phyloP scores from a whole-genome alignment of 2,888 invertebrate genomes.

The Drosophila quinaria region DNA sequence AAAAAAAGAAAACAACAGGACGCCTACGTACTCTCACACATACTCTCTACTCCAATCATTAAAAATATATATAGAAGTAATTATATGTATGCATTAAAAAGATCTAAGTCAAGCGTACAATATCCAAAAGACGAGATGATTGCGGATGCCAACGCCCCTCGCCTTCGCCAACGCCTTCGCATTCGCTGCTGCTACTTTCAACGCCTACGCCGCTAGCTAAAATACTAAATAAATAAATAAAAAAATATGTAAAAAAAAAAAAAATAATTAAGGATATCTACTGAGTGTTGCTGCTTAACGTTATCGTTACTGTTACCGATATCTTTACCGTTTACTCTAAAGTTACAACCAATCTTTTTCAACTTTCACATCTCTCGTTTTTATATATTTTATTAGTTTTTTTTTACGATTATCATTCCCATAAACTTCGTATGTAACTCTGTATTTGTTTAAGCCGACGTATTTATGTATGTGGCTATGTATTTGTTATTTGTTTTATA shows the following conservation, averaged over 20 bases:
- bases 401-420: constrained; percentile 32
- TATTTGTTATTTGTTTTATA: constrained; percentile 1
- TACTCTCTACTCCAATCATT: constrained; percentile 32
- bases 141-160: constrained; percentile 34
- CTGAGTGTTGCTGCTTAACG: constrained; percentile 59
- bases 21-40: constrained; percentile 60
- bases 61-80: constrained; percentile 14
- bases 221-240: constrained; percentile 13
- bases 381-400: constrained; percentile 1
- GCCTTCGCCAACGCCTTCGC: constrained; percentile 40
- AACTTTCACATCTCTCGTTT: constrained; percentile 16
- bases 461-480: constrained; percentile 20
- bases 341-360: constrained; percentile 12
- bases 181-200: constrained; percentile 60
- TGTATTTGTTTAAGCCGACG: no score
- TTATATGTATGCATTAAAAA: constrained; percentile 9
- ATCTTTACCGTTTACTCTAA: constrained; percentile 4
- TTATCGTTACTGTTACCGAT: constrained; percentile 38
- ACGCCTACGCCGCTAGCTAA: constrained; percentile 59
- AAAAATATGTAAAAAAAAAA: constrained; percentile 13
- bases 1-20: constrained; percentile 20
- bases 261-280: constrained; percentile 51
- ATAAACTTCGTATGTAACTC: constrained; percentile 18
- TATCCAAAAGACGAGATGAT: constrained; percentile 37
- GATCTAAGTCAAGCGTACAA: constrained; percentile 20